Conservation (phyloP, 2,113 vertebrate genomes). For the Ophthalmolycus amberensis region DNA sequence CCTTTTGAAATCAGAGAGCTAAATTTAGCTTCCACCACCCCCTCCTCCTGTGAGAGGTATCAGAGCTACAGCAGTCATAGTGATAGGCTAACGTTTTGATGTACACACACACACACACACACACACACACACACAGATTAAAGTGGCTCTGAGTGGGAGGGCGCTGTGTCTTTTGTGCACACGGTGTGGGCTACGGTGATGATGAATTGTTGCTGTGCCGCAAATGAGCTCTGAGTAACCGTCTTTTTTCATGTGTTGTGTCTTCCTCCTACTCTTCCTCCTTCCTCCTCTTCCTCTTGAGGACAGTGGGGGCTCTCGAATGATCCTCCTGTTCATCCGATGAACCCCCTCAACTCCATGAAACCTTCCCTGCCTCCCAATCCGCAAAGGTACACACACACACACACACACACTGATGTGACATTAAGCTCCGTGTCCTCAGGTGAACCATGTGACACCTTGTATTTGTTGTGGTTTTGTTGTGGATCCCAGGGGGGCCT, state of each 20-base stretch:
- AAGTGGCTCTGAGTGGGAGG: slow-evolving; percentile 65
- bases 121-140: slow-evolving; percentile 61
- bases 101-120: too few relatives aligned
- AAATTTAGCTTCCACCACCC: slow-evolving; percentile 77
- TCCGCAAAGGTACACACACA: slow-evolving; percentile 87
- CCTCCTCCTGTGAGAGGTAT: slow-evolving; percentile 63
- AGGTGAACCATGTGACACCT: slow-evolving; percentile 39
- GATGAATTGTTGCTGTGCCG: slow-evolving; percentile 69
- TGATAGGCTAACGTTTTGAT: slow-evolving; percentile 70
- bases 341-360: slow-evolving; percentile 97
- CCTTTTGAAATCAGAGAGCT: slow-evolving; percentile 82
- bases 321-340: slow-evolving; percentile 84
- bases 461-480: background rate
- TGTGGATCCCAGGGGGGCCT: background rate
- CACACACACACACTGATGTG: slow-evolving; percentile 20
- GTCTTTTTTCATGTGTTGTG: slow-evolving; percentile 20
- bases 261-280: slow-evolving; percentile 15
- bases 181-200: slow-evolving; percentile 49
- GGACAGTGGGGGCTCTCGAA: slow-evolving; percentile 74
- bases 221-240: slow-evolving; percentile 54
- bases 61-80: slow-evolving; percentile 67
- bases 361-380: slow-evolving; percentile 92
- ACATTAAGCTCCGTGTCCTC: slow-evolving; percentile 29
- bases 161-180: slow-evolving; percentile 60
- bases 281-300: slow-evolving; percentile 64